phyloP scores from a whole-genome alignment of 2,888 invertebrate genomes.

The Eledona agricola region DNA sequence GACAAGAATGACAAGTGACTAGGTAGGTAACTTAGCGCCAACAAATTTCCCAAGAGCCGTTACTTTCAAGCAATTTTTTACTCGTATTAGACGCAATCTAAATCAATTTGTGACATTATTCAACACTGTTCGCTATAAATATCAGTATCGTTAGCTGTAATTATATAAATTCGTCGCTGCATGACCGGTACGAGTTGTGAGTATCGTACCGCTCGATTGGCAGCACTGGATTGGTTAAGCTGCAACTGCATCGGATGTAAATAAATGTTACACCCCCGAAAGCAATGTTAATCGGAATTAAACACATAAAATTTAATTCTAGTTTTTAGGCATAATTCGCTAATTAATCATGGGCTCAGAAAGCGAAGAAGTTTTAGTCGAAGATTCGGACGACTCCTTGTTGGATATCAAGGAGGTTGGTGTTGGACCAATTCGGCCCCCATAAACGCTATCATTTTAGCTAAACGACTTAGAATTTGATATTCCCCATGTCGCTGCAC shows the following conservation, averaged over 20 bases:
- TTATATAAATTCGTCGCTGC: no score
- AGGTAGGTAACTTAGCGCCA: no score
- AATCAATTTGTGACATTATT: no score
- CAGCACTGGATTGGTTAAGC: constrained; percentile 6
- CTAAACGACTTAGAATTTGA: constrained; percentile 84
- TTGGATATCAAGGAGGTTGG: constrained; percentile 59
- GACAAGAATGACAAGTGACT: neutral
- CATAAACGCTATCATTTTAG: constrained; percentile 62
- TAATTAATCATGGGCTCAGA: constrained; percentile 57
- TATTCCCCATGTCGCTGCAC: constrained; percentile 77
- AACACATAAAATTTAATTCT: constrained; percentile 5
- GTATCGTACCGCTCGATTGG: no score
- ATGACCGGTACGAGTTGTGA: no score
- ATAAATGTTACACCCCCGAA: constrained; percentile 32
- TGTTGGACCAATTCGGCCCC: constrained; percentile 6
- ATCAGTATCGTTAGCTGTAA: no score
- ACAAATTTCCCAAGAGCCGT: no score
- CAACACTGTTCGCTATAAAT: no score
- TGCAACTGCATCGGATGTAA: constrained; percentile 22
- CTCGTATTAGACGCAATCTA: no score
- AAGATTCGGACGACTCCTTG: constrained; percentile 60
- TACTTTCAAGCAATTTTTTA: no score
- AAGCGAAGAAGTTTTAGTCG: constrained; percentile 55
- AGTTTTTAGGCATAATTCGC: constrained; percentile 1
- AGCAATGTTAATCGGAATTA: constrained; percentile 17